These are phyloP conservation scores for Bombus breviceps DNA, from an alignment of 1,140 invertebrate genomes.

Conservation along the genomic window DNA sequence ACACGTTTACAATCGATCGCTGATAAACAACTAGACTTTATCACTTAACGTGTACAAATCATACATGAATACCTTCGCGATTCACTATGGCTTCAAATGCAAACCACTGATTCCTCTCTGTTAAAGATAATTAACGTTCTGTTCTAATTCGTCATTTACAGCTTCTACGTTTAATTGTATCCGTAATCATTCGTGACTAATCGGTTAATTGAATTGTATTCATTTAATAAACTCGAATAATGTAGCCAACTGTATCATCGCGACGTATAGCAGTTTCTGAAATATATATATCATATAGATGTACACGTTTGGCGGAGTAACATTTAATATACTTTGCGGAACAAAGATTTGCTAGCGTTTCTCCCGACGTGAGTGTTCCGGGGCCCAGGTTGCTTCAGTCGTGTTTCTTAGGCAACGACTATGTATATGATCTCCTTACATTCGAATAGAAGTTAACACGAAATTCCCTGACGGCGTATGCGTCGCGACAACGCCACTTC, in stretches of 20 bases:
- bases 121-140: neutral
- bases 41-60: neutral
- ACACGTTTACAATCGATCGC: neutral
- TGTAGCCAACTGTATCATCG: neutral
- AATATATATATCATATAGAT: too few species aligned
- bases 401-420: constrained; percentile 22
- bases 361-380: neutral
- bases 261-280: neutral
- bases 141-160: neutral
- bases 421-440: constrained; percentile 23
- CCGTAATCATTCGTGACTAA: neutral
- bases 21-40: constrained; percentile 8
- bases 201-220: neutral
- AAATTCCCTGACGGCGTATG: constrained; percentile 39
- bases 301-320: too few species aligned
- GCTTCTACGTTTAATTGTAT: neutral
- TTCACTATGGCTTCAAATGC: neutral
- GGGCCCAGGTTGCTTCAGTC: neutral
- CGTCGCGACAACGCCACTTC: constrained; percentile 26
- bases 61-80: neutral
- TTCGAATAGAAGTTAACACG: constrained; percentile 35
- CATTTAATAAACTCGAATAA: neutral
- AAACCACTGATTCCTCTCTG: neutral
- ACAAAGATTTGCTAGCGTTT: neutral
- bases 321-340: constrained; percentile 2